Evolutionary conservation across 2,113 vertebrate species (phyloP).

Genomic region (Halichoerus grypus): DNA sequence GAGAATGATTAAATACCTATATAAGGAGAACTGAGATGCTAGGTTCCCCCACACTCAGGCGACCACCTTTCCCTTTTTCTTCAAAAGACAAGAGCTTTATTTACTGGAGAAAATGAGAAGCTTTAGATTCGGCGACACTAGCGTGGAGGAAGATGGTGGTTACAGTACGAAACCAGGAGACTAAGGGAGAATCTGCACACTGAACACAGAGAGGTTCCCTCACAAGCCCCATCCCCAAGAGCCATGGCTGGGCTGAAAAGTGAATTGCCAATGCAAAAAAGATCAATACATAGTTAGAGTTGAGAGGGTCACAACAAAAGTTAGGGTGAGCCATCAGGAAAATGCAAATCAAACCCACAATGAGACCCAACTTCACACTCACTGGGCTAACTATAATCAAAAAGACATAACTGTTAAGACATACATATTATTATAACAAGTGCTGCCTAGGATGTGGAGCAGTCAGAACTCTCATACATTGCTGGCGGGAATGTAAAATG

Average conservation of each 20-base stretch:
- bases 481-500: constrained; percentile 8
- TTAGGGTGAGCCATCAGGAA: constrained; percentile 36
- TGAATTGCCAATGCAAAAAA: not conserved
- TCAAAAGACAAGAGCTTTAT: not conserved
- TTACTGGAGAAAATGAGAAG: not conserved
- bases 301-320: constrained; percentile 10
- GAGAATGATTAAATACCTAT: not conserved
- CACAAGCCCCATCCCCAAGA: not conserved
- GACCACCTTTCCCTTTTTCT: not conserved
- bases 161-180: not conserved
- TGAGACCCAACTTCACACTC: constrained; percentile 31
- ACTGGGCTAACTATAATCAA: not conserved
- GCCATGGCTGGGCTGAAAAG: not conserved
- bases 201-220: not conserved
- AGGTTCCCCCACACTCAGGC: not conserved
- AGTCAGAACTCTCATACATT: not conserved
- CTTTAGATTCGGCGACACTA: not conserved
- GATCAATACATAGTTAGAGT: not conserved
- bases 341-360: constrained; percentile 51
- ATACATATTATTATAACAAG: constrained; percentile 35
- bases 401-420: constrained; percentile 12
- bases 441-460: not conserved
- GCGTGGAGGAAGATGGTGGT: not conserved
- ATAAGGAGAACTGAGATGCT: constrained; percentile 1
- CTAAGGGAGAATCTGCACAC: not conserved